Conservation (phyloP, 2,888 invertebrate species). For the Platynereis dumerilii region DNA sequence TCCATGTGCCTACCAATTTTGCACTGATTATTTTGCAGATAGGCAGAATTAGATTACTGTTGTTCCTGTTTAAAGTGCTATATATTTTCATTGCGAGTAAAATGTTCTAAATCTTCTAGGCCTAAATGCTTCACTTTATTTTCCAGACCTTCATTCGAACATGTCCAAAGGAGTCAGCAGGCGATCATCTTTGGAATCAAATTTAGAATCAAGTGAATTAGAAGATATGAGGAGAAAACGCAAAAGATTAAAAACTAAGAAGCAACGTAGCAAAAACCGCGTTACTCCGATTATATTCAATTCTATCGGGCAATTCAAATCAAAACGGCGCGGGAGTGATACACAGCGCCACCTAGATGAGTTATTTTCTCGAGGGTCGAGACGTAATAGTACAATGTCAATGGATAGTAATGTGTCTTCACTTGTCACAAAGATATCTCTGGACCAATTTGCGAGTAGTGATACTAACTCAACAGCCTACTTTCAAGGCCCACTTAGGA, state of each 20-base stretch:
- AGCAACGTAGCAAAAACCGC: not conserved
- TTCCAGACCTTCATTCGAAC: too few relatives aligned
- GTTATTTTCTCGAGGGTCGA: not conserved
- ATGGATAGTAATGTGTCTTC: not conserved
- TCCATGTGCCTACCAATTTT: too few relatives aligned
- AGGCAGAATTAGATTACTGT: too few relatives aligned
- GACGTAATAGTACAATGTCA: not conserved
- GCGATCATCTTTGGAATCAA: too few relatives aligned
- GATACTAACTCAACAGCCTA: not conserved
- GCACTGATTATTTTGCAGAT: too few relatives aligned
- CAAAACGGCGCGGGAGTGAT: not conserved
- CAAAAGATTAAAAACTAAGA: not conserved
- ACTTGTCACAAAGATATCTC: not conserved
- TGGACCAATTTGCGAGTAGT: not conserved
- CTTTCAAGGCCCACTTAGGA: too few relatives aligned
- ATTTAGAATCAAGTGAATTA: not conserved
- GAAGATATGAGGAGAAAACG: constrained; percentile 1
- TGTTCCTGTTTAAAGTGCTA: too few relatives aligned
- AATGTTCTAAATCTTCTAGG: too few relatives aligned
- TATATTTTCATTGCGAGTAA: too few relatives aligned
- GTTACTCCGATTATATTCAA: constrained; percentile 1
- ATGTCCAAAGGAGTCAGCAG: too few relatives aligned
- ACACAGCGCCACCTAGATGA: not conserved
- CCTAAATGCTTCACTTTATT: too few relatives aligned
- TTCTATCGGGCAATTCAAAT: not conserved